phyloP scores from a whole-genome alignment of 2,113 vertebrate species.

The Lucifuga dentata region DNA sequence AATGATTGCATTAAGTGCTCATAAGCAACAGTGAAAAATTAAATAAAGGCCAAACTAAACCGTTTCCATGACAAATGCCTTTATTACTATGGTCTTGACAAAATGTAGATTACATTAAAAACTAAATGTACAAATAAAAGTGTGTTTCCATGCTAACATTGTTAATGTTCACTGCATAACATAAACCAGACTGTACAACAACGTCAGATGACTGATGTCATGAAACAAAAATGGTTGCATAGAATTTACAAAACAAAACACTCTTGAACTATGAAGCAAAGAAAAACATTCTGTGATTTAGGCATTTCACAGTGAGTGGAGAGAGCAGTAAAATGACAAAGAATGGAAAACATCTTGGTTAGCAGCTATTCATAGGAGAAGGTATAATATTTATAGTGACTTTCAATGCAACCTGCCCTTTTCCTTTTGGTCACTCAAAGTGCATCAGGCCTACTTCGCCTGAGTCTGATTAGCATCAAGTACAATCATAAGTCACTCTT shows the following conservation, averaged over 20 bases:
- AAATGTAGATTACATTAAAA: constrained; percentile 76
- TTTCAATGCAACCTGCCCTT: constrained; percentile 3
- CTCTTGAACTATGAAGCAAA: constrained; percentile 1
- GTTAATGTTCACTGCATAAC: constrained; percentile 46
- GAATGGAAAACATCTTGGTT: constrained; percentile 44
- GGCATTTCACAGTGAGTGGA: constrained; percentile 43
- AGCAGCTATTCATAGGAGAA: constrained; percentile 51
- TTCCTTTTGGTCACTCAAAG: constrained; percentile 45
- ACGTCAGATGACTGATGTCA: constrained; percentile 33
- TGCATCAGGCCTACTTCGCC: constrained; percentile 45
- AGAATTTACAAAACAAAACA: constrained; percentile 48
- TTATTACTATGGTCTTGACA: constrained; percentile 76
- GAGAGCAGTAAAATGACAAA: constrained; percentile 23
- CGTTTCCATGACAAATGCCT: constrained; percentile 72
- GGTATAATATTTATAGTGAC: neutral
- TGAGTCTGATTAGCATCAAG: constrained; percentile 20
- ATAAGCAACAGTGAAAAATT: neutral
- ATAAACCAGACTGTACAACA: constrained; percentile 18
- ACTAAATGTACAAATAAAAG: constrained; percentile 57
- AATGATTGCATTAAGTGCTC: constrained; percentile 5
- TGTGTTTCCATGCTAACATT: constrained; percentile 67
- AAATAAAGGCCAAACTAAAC: neutral
- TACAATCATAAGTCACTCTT: constrained; percentile 69
- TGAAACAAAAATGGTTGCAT: constrained; percentile 62
- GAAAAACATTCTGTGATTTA: constrained; percentile 17